phyloP scores from a whole-genome alignment of 2,888 invertebrate genomes.

The Gymnocheta viridis region DNA sequence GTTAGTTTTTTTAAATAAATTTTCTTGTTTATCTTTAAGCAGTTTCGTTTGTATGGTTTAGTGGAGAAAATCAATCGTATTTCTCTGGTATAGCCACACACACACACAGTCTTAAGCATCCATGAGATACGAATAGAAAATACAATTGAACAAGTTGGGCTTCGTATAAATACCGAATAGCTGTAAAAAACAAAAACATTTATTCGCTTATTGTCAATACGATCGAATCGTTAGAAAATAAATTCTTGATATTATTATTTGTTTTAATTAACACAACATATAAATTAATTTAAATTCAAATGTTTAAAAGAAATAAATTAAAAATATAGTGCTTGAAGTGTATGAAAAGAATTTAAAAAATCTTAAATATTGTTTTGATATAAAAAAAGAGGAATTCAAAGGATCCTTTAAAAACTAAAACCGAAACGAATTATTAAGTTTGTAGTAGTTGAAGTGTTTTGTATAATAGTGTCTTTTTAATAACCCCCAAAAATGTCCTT shows the following conservation, averaged over 20 bases:
- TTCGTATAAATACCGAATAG: constrained; percentile 75
- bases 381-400: constrained; percentile 1
- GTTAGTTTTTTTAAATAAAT: constrained; percentile 1
- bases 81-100: constrained; percentile 49
- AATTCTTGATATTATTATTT: constrained; percentile 14
- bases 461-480: too few species aligned
- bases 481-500: constrained; percentile 43
- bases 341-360: constrained; percentile 9
- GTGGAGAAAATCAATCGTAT: constrained; percentile 53
- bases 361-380: background rate
- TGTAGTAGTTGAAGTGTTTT: constrained; percentile 3
- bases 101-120: constrained; percentile 29
- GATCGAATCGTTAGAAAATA: constrained; percentile 72
- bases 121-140: constrained; percentile 42
- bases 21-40: constrained; percentile 35
- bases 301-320: constrained; percentile 10
- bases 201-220: constrained; percentile 76
- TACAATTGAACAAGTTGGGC: constrained; percentile 46
- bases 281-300: constrained; percentile 17
- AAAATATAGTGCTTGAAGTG: background rate
- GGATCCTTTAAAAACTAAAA: constrained; percentile 4
- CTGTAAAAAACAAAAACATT: constrained; percentile 72
- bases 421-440: background rate
- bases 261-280: background rate
- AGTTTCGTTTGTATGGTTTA: constrained; percentile 29